Conservation (phyloP, 1,140 invertebrate species). For the Bombyx mori region DNA sequence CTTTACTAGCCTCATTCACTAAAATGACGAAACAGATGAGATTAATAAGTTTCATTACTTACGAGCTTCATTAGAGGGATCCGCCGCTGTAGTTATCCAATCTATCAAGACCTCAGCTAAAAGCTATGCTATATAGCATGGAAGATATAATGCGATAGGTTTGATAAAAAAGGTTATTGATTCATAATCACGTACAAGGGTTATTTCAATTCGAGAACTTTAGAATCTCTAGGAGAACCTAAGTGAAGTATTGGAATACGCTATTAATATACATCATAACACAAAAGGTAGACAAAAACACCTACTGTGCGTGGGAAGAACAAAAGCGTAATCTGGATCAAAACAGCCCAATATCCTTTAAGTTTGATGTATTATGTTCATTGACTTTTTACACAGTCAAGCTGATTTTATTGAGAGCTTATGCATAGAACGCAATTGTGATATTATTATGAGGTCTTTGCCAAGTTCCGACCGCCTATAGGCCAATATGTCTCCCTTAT, state of each 20-base stretch:
- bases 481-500: too few species aligned
- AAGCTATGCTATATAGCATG: conserved; percentile 3
- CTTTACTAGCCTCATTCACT: conserved; percentile 4
- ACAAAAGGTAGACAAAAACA: background rate
- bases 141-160: conserved; percentile 4
- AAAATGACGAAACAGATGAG: conserved; percentile 2
- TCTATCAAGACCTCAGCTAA: conserved; percentile 2
- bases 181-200: conserved; percentile 1
- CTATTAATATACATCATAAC: conserved; percentile 7
- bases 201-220: conserved; percentile 4
- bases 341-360: too few species aligned
- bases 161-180: conserved; percentile 4
- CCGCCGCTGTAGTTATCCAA: conserved; percentile 1
- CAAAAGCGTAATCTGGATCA: too few species aligned
- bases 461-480: too few species aligned
- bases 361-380: too few species aligned
- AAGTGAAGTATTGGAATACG: background rate
- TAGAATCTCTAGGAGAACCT: conserved; percentile 4
- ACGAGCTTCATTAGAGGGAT: conserved; percentile 1
- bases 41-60: conserved; percentile 9
- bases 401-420: too few species aligned
- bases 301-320: too few species aligned
- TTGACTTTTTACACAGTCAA: too few species aligned
- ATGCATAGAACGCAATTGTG: too few species aligned
- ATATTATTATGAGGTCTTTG: too few species aligned